Evolutionary conservation across 2,797 vertebrate species (phyloP), one percentile per base, ranked within the genome.

Genomic region (Spondyliosoma cantharus): DNA sequence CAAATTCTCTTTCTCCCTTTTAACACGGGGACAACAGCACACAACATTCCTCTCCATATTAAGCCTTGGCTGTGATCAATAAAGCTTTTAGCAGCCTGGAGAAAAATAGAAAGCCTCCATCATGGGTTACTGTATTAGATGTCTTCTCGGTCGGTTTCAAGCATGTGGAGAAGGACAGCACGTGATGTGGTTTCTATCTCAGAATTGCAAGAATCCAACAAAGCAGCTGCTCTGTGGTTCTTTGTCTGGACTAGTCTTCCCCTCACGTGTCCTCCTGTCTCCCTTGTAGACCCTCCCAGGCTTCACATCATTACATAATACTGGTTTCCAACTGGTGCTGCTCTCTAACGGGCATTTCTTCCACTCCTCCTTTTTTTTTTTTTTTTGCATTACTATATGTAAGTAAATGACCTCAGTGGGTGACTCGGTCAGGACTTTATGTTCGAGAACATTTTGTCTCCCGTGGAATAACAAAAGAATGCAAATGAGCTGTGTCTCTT

Each of bases 381-480:
- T 72, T 43, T 71, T 57, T 19, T 57, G 19, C 42, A 4, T 70
- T 80, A n/a, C n/a, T 69, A 19, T 71, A 45, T 37, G 56, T 56
- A 49, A 46, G 37, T 49, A 2, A 58, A 50, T 25, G 3, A 20
- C 4, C 65, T 32, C 63, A 22, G n/a, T 63, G 20, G 53, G 78
- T 84, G 74, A 86, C 78, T 86, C 25, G 22, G 66, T 71, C 84
- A 66, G 77, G 82, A 84, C 82, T 75, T 81, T 19, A 61, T 52
- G 53, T 75, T 73, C 6, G 2, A 79, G 93, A 88, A 94, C 93
- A 92, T 88, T 85, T 74, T 92, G 93, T 95, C 83, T 90, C 76
- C 66, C 48, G 15, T 75, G 17, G 49, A 89, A 88, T 88, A 85
- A 93, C 89, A 93, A 91, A 91, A 83, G 63, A 76, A 87, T 90